Conservation (phyloP, 2,113 vertebrate genomes). For the Stomatorhinus ivindoensis region DNA sequence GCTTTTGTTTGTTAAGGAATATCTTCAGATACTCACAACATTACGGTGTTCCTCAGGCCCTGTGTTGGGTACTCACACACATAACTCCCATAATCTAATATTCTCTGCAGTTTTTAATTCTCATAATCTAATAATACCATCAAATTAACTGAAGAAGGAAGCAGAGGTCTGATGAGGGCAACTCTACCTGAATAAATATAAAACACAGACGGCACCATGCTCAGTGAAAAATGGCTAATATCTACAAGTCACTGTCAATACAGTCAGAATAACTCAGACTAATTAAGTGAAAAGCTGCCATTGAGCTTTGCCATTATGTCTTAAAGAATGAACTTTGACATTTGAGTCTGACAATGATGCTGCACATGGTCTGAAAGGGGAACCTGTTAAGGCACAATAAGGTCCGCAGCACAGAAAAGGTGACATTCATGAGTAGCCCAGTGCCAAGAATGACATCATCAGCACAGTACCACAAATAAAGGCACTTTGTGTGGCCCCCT, state of each 20-base stretch:
- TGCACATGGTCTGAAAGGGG: background rate
- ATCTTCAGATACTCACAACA: background rate
- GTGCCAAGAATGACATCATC: slow-evolving; percentile 66
- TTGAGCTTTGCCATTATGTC: background rate
- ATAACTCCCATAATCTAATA: background rate
- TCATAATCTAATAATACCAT: slow-evolving; percentile 4
- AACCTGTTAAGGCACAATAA: background rate
- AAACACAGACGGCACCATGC: background rate
- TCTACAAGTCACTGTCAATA: background rate
- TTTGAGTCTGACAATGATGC: slow-evolving; percentile 9
- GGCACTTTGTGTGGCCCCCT: slow-evolving; percentile 44
- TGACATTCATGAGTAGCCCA: slow-evolving; percentile 50
- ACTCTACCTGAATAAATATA: background rate
- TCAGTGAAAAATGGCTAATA: background rate
- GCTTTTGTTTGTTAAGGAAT: background rate
- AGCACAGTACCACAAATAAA: slow-evolving; percentile 27
- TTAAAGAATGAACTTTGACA: slow-evolving; percentile 8
- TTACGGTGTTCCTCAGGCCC: background rate
- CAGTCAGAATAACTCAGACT: background rate
- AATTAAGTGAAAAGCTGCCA: slow-evolving; percentile 8
- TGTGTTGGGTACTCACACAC: background rate
- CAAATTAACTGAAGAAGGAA: background rate
- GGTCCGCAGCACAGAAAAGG: slow-evolving; percentile 37
- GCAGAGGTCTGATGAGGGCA: background rate
- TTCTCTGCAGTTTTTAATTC: background rate